These are phyloP conservation scores for Larimichthys crocea DNA, from an alignment of 2,113 vertebrate genomes.

Conservation along the genomic window DNA sequence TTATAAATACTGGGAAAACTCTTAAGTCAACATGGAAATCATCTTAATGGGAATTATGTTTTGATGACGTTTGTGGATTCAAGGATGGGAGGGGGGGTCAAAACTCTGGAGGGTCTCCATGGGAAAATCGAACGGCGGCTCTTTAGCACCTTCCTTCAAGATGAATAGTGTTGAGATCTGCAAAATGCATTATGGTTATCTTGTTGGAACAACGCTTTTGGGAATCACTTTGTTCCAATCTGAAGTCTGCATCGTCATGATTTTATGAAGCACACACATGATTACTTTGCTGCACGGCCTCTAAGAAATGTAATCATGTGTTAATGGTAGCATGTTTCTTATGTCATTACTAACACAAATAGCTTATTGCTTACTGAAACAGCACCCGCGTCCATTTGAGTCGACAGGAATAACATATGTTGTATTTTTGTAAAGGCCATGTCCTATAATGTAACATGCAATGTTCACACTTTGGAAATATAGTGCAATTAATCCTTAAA, in stretches of 20 bases:
- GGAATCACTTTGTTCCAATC: constrained; percentile 13
- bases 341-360: constrained; percentile 37
- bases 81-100: neutral
- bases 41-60: constrained; percentile 62
- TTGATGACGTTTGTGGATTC: constrained; percentile 60
- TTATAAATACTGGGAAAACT: constrained; percentile 35
- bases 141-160: constrained; percentile 58
- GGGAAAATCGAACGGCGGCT: constrained; percentile 51
- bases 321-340: neutral
- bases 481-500: constrained; percentile 69
- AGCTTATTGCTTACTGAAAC: constrained; percentile 29
- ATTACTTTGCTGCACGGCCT: constrained; percentile 8
- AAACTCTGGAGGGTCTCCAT: constrained; percentile 23
- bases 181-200: constrained; percentile 43
- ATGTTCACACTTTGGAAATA: constrained; percentile 53
- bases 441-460: constrained; percentile 46
- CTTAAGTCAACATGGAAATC: constrained; percentile 64
- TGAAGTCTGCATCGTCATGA: constrained; percentile 5
- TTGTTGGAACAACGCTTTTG: constrained; percentile 14
- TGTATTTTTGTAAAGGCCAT: constrained; percentile 33
- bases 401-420: constrained; percentile 45
- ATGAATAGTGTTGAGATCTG: constrained; percentile 38
- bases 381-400: constrained; percentile 8
- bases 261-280: constrained; percentile 1
- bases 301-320: constrained; percentile 21